Evolutionary conservation across 2,113 vertebrate species (phyloP).

Genomic region (Neolamprologus falcicula): DNA sequence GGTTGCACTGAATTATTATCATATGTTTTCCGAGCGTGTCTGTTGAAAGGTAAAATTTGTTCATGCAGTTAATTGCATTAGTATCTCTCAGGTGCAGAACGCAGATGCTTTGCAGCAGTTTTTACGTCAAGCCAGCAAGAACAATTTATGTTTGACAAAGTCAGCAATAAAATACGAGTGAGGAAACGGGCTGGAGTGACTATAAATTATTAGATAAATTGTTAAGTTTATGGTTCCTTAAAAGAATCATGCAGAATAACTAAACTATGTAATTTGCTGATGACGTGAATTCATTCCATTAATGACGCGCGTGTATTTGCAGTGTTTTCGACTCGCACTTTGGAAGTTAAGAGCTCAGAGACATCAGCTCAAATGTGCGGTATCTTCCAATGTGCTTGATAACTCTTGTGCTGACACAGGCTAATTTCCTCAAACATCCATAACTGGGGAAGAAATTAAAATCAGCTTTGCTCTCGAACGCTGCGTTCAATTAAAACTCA

Average conservation of each 20-base stretch:
- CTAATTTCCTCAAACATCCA: conserved; percentile 50
- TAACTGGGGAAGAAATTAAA: conserved; percentile 38
- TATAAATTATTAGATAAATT: conserved; percentile 1
- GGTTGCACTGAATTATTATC: not conserved
- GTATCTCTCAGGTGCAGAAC: conserved; percentile 25
- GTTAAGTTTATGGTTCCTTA: not conserved
- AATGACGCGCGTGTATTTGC: conserved; percentile 25
- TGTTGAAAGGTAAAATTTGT: conserved; percentile 13
- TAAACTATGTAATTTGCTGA: conserved; percentile 44
- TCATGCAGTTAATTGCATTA: conserved; percentile 26
- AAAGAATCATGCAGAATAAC: not conserved
- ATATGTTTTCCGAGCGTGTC: not conserved
- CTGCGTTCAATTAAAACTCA: conserved; percentile 55
- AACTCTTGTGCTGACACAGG: conserved; percentile 49
- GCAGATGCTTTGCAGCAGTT: not conserved
- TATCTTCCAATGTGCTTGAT: conserved; percentile 27
- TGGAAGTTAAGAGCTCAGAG: not conserved
- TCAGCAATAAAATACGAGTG: not conserved
- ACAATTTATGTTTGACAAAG: conserved; percentile 1
- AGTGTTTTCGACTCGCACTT: not conserved
- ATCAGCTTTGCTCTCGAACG: conserved; percentile 1
- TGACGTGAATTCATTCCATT: conserved; percentile 39
- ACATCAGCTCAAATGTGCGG: not conserved
- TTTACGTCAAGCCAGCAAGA: not conserved
- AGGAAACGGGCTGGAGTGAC: not conserved